Percentiles rank a stretch among this genome's conserved stretches.
Conservation (phyloP, 2,888 invertebrate genomes). For the Phengaris alcon region DNA sequence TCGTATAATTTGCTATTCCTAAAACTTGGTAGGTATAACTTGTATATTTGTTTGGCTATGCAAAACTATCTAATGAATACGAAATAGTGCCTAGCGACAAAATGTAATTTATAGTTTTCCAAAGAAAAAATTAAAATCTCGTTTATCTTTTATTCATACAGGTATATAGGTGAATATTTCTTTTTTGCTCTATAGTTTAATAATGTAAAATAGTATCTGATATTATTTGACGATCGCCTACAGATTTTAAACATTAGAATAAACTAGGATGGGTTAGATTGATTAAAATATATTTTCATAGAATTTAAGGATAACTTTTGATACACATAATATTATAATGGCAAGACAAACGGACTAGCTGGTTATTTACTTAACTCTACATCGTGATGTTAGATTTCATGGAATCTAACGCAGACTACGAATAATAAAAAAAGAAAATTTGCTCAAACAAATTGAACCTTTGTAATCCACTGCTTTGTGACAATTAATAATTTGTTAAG, state of each 20-base stretch:
- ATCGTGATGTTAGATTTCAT: background rate
- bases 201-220: too few species aligned
- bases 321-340: background rate
- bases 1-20: background rate
- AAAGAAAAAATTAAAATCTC: too few species aligned
- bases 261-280: background rate
- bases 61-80: background rate
- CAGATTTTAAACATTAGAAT: background rate
- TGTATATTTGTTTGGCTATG: background rate
- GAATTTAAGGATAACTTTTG: background rate
- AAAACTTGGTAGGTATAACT: background rate
- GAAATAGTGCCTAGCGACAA: background rate
- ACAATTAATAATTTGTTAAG: too few species aligned
- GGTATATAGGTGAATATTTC: too few species aligned
- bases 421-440: background rate
- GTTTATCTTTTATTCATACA: too few species aligned
- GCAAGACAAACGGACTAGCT: conserved; percentile 20
- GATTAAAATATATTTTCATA: background rate
- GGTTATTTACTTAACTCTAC: conserved; percentile 5
- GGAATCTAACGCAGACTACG: background rate
- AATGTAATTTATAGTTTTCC: too few species aligned
- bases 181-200: too few species aligned
- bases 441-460: background rate
- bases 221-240: too few species aligned
- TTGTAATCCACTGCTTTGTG: too few species aligned